Evolutionary conservation across 2,113 vertebrate species (phyloP).

Genomic region (Apteryx mantelli): DNA sequence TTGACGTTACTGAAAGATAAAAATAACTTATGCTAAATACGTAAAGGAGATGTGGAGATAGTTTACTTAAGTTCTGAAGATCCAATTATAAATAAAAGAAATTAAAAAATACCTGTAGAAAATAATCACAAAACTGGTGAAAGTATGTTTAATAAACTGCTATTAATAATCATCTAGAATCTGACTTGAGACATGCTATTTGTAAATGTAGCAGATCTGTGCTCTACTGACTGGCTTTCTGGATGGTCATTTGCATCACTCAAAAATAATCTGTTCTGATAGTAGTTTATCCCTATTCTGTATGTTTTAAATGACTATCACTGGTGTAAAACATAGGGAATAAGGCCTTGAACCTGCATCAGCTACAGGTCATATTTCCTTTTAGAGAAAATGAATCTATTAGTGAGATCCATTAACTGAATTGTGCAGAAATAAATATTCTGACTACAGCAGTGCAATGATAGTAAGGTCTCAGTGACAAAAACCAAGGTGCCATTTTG

Average conservation of each 20-base stretch:
- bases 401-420: neutral
- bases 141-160: neutral
- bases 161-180: neutral
- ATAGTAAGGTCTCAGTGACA: neutral
- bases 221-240: neutral
- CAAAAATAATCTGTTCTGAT: neutral
- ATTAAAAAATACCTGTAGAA: neutral
- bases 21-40: neutral
- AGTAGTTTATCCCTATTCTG: neutral
- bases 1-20: neutral
- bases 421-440: conserved; percentile 5
- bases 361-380: neutral
- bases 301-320: neutral
- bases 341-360: neutral
- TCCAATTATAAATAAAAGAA: neutral
- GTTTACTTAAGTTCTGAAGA: neutral
- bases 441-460: neutral
- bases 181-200: neutral
- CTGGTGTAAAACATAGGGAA: neutral
- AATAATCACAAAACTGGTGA: neutral
- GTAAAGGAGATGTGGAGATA: neutral
- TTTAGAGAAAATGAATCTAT: neutral
- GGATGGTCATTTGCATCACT: neutral
- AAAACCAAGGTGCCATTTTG: neutral
- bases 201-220: neutral